A percentile compares a stretch with the other conserved stretches of the same genome.
These are phyloP conservation scores for Callyntrura sp. DNA, from an alignment of 2,888 invertebrate genomes.

Conservation along the genomic window DNA sequence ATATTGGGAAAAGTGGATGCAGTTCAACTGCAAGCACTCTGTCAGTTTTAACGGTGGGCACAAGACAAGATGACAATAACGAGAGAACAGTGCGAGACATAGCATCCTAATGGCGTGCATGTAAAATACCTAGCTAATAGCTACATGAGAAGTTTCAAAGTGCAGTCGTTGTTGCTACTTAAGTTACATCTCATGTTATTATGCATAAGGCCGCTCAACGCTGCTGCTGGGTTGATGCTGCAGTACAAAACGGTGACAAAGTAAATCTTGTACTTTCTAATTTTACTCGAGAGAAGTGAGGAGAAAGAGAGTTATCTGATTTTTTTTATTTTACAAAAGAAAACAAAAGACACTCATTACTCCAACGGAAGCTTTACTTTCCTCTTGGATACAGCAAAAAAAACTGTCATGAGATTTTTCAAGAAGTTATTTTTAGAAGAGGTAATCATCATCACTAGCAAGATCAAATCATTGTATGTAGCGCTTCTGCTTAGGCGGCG, in stretches of 20 bases:
- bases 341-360: slow-evolving; percentile 56
- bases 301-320: slow-evolving; percentile 5
- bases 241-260: slow-evolving; percentile 49
- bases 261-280: not conserved
- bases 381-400: not conserved
- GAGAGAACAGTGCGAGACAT: not conserved
- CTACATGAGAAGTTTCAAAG: not conserved
- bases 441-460: slow-evolving; percentile 22
- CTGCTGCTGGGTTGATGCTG: not conserved
- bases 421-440: slow-evolving; percentile 48
- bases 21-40: slow-evolving; percentile 2
- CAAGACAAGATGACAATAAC: not conserved
- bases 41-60: not conserved
- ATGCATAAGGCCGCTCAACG: not conserved
- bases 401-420: slow-evolving; percentile 25
- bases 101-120: not conserved
- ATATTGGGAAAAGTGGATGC: slow-evolving; percentile 16
- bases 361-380: not conserved
- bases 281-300: not conserved
- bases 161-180: not conserved
- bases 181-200: too few relatives aligned
- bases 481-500: not conserved
- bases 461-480: not conserved
- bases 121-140: slow-evolving; percentile 14
- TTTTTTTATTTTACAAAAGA: slow-evolving; percentile 13